Conservation (phyloP, 2,113 vertebrate genomes). For the Nymphicus hollandicus region DNA sequence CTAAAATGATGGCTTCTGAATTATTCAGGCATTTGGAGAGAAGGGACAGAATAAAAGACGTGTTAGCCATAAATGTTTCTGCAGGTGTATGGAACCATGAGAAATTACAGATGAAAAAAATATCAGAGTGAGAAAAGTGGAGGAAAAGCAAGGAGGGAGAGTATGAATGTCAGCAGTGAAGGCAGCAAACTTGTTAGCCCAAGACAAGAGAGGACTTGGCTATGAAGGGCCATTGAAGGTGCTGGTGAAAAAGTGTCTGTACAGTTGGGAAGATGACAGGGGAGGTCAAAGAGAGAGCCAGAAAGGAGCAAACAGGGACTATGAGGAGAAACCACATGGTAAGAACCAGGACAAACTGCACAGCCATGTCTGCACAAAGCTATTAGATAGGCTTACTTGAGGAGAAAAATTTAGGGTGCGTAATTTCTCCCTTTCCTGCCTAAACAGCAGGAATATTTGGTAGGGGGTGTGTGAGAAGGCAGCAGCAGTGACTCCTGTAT, state of each 20-base stretch:
- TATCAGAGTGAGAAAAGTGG: not conserved
- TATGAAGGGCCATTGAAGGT: not conserved
- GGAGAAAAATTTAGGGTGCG: not conserved
- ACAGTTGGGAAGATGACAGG: fast-evolving
- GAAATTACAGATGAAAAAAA: not conserved
- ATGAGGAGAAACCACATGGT: fast-evolving
- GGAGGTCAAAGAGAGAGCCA: not conserved
- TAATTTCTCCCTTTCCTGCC: not conserved
- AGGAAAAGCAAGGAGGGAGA: not conserved
- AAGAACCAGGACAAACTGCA: not conserved
- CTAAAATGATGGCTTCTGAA: not conserved
- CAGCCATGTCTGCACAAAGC: not conserved
- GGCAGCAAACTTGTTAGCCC: fast-evolving
- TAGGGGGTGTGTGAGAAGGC: not conserved
- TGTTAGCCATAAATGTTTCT: not conserved
- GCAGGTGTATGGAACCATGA: not conserved
- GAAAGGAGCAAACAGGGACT: not conserved
- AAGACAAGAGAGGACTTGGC: not conserved
- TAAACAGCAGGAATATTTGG: not conserved
- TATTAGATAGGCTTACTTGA: not conserved
- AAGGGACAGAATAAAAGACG: not conserved
- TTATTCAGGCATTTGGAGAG: not conserved
- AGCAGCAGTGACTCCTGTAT: not conserved
- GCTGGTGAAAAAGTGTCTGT: not conserved
- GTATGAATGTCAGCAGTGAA: fast-evolving